Evolutionary conservation across 2,797 vertebrate genomes (phyloP).

Genomic region (Avahi laniger): DNA sequence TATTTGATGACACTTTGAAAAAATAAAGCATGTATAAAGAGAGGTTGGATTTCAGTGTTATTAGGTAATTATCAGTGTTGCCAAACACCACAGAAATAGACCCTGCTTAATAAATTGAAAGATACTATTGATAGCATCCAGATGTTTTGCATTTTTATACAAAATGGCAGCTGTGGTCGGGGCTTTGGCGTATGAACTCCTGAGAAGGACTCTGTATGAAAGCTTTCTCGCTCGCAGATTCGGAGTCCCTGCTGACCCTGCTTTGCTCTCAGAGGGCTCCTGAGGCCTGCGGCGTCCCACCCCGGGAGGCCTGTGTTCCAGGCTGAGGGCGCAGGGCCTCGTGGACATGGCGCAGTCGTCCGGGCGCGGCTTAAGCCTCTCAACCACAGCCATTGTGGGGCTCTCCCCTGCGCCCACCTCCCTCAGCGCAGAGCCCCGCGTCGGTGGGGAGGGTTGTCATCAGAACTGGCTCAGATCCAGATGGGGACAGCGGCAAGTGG

Average conservation of each 20-base stretch:
- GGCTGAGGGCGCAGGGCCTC: neutral
- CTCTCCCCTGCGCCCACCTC: neutral
- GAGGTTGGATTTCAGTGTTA: neutral
- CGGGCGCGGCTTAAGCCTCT: neutral
- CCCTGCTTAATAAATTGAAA: neutral
- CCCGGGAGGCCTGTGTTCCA: neutral
- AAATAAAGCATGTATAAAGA: neutral
- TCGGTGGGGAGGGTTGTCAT: neutral
- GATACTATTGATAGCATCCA: neutral
- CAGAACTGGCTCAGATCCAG: neutral
- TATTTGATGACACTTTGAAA: neutral
- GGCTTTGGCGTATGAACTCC: neutral
- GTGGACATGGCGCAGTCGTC: neutral
- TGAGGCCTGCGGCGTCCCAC: neutral
- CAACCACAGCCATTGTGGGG: neutral
- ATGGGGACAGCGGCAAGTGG: neutral
- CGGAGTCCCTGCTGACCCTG: neutral
- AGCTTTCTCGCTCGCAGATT: neutral
- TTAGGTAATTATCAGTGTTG: neutral
- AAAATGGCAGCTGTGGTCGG: neutral
- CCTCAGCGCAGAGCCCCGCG: neutral
- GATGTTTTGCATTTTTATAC: neutral
- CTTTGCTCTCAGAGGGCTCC: neutral
- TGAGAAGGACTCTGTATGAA: neutral
- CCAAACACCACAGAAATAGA: neutral